These are phyloP conservation scores for Mormyrus lacerda DNA, from an alignment of 2,113 vertebrate species.

Conservation along the genomic window DNA sequence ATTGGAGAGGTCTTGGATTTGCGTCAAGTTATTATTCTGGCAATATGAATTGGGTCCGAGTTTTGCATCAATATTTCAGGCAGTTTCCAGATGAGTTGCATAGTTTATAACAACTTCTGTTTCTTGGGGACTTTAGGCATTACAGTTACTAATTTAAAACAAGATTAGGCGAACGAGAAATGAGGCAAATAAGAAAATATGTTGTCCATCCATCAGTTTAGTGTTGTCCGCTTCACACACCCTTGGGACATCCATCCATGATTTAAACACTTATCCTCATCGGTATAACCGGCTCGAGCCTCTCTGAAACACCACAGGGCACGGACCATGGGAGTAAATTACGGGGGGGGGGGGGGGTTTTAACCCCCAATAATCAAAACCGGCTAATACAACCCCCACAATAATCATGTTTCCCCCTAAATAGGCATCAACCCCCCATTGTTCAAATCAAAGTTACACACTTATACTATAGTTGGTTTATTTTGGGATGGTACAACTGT, in stretches of 20 bases:
- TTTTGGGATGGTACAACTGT: background rate
- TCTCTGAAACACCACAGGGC: too few relatives aligned
- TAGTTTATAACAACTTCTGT: background rate
- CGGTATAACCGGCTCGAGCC: too few relatives aligned
- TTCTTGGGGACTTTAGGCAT: background rate
- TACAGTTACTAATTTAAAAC: background rate
- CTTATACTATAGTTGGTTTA: background rate
- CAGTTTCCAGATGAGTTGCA: background rate
- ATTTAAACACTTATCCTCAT: too few relatives aligned
- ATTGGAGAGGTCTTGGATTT: slow-evolving; percentile 35
- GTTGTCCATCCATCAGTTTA: background rate
- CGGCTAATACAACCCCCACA: background rate
- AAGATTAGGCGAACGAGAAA: background rate
- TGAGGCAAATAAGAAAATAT: background rate
- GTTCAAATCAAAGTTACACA: too few relatives aligned
- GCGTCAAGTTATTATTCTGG: slow-evolving; percentile 32
- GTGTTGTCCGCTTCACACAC: background rate
- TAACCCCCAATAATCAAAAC: background rate
- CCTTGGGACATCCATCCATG: too few relatives aligned
- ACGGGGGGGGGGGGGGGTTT: too few relatives aligned
- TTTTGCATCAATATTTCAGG: background rate
- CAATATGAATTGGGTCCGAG: slow-evolving; percentile 15
- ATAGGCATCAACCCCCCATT: too few relatives aligned
- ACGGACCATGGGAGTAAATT: too few relatives aligned
- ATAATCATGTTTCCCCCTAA: background rate